Base-by-base conservation (phyloP, 1,140 invertebrate species). In the Latrodectus geometricus region DNA sequence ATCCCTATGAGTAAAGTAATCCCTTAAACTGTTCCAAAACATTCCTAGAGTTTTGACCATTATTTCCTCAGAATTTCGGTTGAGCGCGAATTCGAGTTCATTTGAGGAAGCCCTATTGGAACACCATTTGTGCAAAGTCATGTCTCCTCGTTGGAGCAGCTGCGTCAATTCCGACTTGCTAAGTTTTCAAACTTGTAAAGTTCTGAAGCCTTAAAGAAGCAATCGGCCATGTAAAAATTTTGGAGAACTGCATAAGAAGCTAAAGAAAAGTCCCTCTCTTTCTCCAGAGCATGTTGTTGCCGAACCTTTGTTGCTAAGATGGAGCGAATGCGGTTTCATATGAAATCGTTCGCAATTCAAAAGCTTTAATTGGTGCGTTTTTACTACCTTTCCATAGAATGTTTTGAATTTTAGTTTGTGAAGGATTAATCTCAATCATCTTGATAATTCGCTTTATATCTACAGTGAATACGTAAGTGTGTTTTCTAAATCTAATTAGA, bases 311-410 rank as follows among this genome's bases (percentile, higher is more conserved):
- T 87, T 0, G 91, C 90, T 8, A 90, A 86, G 87, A 92, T n/a
- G 91, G 89, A 11, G 90, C 90, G 68, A 88, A 88, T 9, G 89
- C 72, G 14, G 88, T 89, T 0, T 91, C 91, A 79, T 90, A 90
- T 0, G 90, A 90, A 7, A 91, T 90, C 0, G 90, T 90, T 5
- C 75, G 88, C 17, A 91, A 85, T 65, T 87, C 23, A 89, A 89
- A 91, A 50, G 82, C 79, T 80, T 89, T 86, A 23, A 92, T 88
- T n/a, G 88, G 87, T 15, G 90, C 61, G 9, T 84, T 70, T 49
- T 81, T 73, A 79, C 87, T 85, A 5, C 89, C 88, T 23, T 91
- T 81, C 91, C 92, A 92, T 2, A 92, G 76, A 65, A 93, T 91
- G 84, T 90, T 80, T 80, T 92, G 91, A 20, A 89, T 90, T 74